A percentile compares a stretch with the other conserved stretches of the same genome.
Evolutionary conservation across 2,113 vertebrate genomes (phyloP).

Genomic region (Tympanuchus pallidicinctus): DNA sequence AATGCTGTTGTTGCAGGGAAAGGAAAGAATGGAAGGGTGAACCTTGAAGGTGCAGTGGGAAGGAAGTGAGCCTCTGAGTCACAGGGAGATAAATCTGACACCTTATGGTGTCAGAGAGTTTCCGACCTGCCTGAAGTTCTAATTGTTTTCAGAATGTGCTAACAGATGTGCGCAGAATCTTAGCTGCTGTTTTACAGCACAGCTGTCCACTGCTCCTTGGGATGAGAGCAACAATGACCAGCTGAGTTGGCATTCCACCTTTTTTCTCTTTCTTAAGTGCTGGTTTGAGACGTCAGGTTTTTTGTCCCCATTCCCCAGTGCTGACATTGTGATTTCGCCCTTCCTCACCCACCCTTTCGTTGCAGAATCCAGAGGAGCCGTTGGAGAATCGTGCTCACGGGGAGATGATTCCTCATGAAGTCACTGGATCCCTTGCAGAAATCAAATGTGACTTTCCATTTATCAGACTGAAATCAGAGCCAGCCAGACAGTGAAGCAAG

Average conservation of each 20-base stretch:
- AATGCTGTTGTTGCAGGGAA: accelerated
- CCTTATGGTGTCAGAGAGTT: neutral
- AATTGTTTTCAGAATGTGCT: neutral
- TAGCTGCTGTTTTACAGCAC: neutral
- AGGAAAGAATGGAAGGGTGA: neutral
- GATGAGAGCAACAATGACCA: neutral
- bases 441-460: conserved; percentile 91
- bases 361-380: conserved; percentile 82
- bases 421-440: conserved; percentile 87
- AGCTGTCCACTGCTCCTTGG: neutral
- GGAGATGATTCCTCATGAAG: conserved; percentile 99
- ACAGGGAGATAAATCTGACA: neutral
- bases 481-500: conserved; percentile 84
- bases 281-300: neutral
- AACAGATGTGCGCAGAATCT: neutral
- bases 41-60: neutral
- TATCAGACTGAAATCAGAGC: conserved; percentile 85
- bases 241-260: neutral
- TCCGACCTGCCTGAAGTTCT: neutral
- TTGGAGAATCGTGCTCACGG: conserved; percentile 81
- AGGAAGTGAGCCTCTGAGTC: neutral
- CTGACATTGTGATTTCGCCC: conserved; percentile 14
- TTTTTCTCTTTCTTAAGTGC: neutral
- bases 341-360: conserved; percentile 7
- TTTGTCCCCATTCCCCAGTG: neutral